Evolutionary conservation across 2,797 vertebrate species (phyloP), one percentile per base, ranked within the genome.

Genomic region (Alauda arvensis): DNA sequence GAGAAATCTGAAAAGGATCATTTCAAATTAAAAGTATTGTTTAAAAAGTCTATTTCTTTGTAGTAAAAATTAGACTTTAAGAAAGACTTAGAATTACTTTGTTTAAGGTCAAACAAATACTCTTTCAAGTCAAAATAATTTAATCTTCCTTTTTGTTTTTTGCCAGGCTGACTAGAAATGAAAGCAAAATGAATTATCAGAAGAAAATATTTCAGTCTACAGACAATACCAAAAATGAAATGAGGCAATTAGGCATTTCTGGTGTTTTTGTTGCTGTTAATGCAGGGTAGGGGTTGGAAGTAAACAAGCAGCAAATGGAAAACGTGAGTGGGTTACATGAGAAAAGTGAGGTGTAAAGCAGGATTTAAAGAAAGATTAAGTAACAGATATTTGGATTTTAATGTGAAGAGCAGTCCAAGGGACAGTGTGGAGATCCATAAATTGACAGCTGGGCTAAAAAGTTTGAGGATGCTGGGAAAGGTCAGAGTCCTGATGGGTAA

Each of bases 121-220:
- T 72, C 91, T 78, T 81, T 76, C 63, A 70, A 67, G 55, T 69
- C 45, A 52, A 76, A 78, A 67, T 66, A 63, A 69, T 85, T 80
- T 69, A 31, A 56, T 90, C 21, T 83, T 87, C 61, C 37, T 68
- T 91, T 77, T 94, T 71, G 68, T 85, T 82, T 37, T 45, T 88
- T 66, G 21, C 48, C 45, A 72, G 52, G 13, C 59, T 45, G 72
- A 55, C 28, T 77, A 33, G 53, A 90, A 88, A 78, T 72, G 24
- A 80, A 90, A 87, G 10, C 16, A 80, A 92, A 90, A 59, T 42
- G 33, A 77, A 85, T 83, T 87, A 66, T 69, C 59, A 46, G 61
- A 62, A 61, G 20, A 71, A 92, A 83, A 68, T 57, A 76, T 75
- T 89, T 56, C 34, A 57, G 49, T 67, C 74, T 57, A 53, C 0